Base-by-base conservation (phyloP, 2,797 vertebrate species). In the Hephaestus fuliginosus region DNA sequence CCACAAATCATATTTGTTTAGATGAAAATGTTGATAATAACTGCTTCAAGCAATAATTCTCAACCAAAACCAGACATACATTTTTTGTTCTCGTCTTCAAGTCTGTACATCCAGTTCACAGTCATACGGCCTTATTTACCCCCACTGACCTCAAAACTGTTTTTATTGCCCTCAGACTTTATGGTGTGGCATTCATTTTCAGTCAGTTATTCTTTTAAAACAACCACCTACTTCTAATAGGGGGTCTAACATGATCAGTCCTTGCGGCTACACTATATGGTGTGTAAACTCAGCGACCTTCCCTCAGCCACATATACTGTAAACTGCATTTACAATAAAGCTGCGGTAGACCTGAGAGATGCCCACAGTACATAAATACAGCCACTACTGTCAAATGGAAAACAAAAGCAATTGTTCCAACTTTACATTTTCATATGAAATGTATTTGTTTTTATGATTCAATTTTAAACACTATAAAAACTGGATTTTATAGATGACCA, bases 321-420 rank as follows among this genome's bases (percentile, higher is more conserved):
- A 67, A 66, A 71, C 7, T 57, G 51, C 6, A 57, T 67, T 71
- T 67, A 22, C 25, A 62, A 51, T 57, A 62, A 76, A 65, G 51
- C 53, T 62, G 63, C 2, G 14, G 67, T 36, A 18, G 39, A 41
- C 14, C 53, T 28, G n/a, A 60, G 25, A 51, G 28, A 15, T 52
- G 41, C 22, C 11, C 28, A 46, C 43, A 49, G 30, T 30, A 12
- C 43, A 70, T 30, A 63, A 36, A 75, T 43, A 43, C 51, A 62
- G 53, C 51, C 20, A 68, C 51, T 20, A 43, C 25, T 25, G 15
- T 44, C 30, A 71, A 46, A 53, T n/a, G 9, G 33, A 57, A 57
- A 41, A n/a, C 20, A 44, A 52, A 58, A 53, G 13, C 25, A 33
- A 18, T 22, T 22, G 4, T 30, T 30, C 9, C 4, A 3, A 22